These are phyloP conservation scores for Pao palembangensis DNA, from an alignment of 2,113 vertebrate species.

Conservation along the genomic window DNA sequence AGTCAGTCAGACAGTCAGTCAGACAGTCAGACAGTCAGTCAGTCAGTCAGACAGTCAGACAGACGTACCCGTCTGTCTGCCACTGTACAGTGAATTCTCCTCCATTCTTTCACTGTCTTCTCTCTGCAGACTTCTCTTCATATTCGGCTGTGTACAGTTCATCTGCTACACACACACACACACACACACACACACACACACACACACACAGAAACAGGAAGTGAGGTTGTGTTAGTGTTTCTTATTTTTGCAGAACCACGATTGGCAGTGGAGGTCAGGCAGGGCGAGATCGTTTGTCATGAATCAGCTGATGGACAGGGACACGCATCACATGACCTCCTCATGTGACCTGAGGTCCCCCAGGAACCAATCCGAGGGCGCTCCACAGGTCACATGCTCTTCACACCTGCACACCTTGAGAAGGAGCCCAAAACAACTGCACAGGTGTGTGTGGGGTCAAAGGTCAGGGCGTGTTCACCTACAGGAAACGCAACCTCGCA, in stretches of 20 bases:
- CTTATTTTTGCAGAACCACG: no score
- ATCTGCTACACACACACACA: constrained; percentile 62
- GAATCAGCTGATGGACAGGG: background rate
- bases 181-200: background rate
- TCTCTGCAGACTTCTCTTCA: constrained; percentile 34
- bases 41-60: no score
- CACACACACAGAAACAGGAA: background rate
- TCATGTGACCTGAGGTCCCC: no score
- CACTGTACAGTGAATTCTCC: constrained; percentile 83
- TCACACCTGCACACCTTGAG: background rate
- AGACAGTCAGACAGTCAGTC: background rate
- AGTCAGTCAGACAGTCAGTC: background rate
- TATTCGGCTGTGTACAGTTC: constrained; percentile 62
- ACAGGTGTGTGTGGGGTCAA: background rate
- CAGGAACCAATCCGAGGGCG: no score
- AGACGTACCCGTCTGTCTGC: constrained; percentile 67
- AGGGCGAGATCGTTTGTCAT: background rate
- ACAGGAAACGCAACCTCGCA: constrained; percentile 86
- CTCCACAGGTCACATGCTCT: no score
- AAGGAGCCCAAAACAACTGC: no score
- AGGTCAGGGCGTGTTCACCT: constrained; percentile 43
- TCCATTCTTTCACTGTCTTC: constrained; percentile 71
- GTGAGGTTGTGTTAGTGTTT: no score
- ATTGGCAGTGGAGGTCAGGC: no score
- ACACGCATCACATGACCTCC: background rate